Percentiles rank a stretch among this genome's conserved stretches.
These are phyloP conservation scores for Harmothoe impar DNA, from an alignment of 2,888 invertebrate genomes.

Conservation along the genomic window DNA sequence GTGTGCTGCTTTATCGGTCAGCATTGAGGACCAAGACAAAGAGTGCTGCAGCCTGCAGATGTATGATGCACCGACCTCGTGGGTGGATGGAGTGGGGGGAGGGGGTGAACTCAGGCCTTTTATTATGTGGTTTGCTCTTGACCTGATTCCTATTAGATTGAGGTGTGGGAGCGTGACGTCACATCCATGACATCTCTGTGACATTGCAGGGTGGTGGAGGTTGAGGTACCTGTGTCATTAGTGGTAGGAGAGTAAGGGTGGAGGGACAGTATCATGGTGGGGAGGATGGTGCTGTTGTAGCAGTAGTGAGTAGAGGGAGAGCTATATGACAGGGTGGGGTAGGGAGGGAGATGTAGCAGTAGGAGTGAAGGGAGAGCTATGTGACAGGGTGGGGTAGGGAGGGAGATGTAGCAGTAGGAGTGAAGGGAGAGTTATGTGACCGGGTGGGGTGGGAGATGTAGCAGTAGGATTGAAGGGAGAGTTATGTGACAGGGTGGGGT, in stretches of 20 bases:
- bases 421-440: too few relatives aligned
- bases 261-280: too few relatives aligned
- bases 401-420: too few relatives aligned
- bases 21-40: too few relatives aligned
- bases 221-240: not conserved
- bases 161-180: not conserved
- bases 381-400: too few relatives aligned
- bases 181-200: not conserved
- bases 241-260: not conserved
- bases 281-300: not conserved
- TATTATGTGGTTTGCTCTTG: slow-evolving; percentile 13
- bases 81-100: not conserved
- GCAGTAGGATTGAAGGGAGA: too few relatives aligned
- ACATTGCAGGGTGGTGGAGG: not conserved
- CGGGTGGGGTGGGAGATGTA: too few relatives aligned
- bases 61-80: not conserved
- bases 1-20: too few relatives aligned
- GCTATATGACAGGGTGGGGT: not conserved
- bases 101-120: not conserved
- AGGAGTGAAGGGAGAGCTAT: too few relatives aligned
- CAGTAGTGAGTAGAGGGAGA: not conserved
- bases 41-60: not conserved
- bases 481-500: too few relatives aligned
- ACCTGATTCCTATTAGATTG: not conserved
- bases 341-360: too few relatives aligned